Conservation (phyloP, 2,888 invertebrate genomes). For the Saturnia japonica region DNA sequence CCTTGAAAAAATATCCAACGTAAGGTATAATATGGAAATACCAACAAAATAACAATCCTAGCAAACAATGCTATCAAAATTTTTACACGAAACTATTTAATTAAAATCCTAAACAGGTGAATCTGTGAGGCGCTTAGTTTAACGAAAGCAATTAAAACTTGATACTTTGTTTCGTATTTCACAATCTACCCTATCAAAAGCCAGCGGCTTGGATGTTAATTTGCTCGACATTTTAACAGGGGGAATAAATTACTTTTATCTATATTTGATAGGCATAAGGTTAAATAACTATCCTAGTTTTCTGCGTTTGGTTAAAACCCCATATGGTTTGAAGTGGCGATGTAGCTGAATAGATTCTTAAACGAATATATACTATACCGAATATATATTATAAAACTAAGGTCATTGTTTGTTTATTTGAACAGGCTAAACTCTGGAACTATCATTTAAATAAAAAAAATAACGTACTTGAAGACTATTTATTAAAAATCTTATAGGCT, state of each 20-base stretch:
- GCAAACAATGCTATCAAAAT: slow-evolving; percentile 25
- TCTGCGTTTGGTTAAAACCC: no score
- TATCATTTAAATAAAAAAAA: no score
- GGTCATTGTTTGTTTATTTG: no score
- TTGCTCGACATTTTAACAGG: not conserved
- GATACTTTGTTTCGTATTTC: slow-evolving; percentile 32
- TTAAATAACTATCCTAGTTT: not conserved
- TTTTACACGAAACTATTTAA: slow-evolving; percentile 33
- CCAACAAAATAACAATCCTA: not conserved
- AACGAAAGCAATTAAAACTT: slow-evolving; percentile 41
- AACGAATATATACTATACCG: no score
- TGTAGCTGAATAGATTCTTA: no score
- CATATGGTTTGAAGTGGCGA: no score
- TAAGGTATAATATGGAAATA: not conserved
- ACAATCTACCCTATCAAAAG: slow-evolving; percentile 26
- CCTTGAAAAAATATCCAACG: not conserved
- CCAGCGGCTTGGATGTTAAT: not conserved
- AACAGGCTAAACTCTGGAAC: no score
- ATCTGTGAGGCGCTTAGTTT: not conserved
- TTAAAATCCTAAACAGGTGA: slow-evolving; percentile 15
- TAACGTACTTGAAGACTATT: no score
- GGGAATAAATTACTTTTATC: not conserved
- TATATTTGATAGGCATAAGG: not conserved
- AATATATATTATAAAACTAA: no score
- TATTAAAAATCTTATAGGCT: no score